Evolutionary conservation across 2,888 invertebrate genomes (phyloP), one percentile per base, ranked within the genome.

Genomic region (Acanthosoma haemorrhoidale): DNA sequence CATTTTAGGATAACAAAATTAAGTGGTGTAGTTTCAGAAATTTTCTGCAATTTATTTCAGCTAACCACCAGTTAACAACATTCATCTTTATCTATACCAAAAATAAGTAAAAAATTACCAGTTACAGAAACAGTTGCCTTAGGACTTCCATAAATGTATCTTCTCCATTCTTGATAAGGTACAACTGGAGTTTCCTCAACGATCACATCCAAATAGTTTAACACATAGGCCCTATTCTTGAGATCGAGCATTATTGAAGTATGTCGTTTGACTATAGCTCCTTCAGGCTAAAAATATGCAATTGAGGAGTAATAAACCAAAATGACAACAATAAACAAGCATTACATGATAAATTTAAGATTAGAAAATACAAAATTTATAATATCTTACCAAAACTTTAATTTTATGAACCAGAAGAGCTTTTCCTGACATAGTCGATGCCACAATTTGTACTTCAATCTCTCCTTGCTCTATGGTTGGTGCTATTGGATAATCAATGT

Each of bases 181-280:
- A 82, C 80, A 18, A 82, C 78, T 41, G 84, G 81, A 72, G 80
- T 77, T 77, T 85, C 83, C 57, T 84, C 83, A 1, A 84, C 80
- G 15, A 81, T 80, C 59, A 85, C 81, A 73, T 83, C 82, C 66
- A 84, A 77, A 75, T 83, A 83, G 31, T 82, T 81, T 6, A 84
- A 78, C 11, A 81, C 78, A 57, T 81, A 78, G n/a, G 83, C 81
- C 71, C 81, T 77, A 74, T 79, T 82, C 75, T 83, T 82, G 76
- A 85, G 77, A 75, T 85, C 84, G 31, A 85, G 77, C 69, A 84
- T 77, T 70, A 82, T 78, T 0, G 84, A 83, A 1, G 84, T 84
- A 76, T 85, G 84, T 70, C 81, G 81, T 74, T 80, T 80, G 71
- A 84, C 82, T 66, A 79, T 77, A 5, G 82, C 82, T 13, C 85